Percentiles rank a stretch among this genome's conserved stretches.
phyloP scores from a whole-genome alignment of 2,113 vertebrate species.

The Pundamilia nyererei region DNA sequence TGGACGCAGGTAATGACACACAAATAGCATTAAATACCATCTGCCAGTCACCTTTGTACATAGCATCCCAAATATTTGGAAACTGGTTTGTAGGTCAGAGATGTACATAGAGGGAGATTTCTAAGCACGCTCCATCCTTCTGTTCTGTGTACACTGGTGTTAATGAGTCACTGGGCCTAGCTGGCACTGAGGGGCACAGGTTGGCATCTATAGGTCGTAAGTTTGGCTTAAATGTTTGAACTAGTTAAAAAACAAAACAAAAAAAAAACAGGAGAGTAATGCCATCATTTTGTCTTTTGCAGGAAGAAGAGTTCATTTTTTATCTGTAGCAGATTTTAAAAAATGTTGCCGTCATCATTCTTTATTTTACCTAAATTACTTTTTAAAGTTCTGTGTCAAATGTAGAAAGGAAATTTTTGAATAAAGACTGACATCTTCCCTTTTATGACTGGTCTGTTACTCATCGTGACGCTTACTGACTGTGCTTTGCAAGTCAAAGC shows the following conservation, averaged over 20 bases:
- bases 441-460: slow-evolving; percentile 11
- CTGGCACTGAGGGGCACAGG: slow-evolving; percentile 28
- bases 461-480: background rate
- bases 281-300: slow-evolving; percentile 46
- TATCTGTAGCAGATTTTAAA: slow-evolving; percentile 65
- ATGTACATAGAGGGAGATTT: background rate
- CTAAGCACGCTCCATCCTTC: background rate
- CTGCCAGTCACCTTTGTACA: background rate
- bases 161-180: slow-evolving; percentile 1
- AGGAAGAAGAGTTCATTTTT: slow-evolving; percentile 72
- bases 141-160: slow-evolving; percentile 2
- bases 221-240: background rate
- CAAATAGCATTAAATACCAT: background rate
- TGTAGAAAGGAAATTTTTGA: slow-evolving; percentile 19
- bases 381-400: background rate
- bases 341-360: background rate
- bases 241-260: background rate
- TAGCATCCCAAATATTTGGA: background rate
- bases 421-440: slow-evolving; percentile 41
- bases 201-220: background rate
- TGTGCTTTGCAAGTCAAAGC: background rate
- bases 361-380: background rate
- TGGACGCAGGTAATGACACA: slow-evolving; percentile 60
- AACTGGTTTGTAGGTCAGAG: background rate
- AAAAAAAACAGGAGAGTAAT: background rate